Base-by-base conservation (phyloP, 2,113 vertebrate genomes). In the Chaetura pelagica region DNA sequence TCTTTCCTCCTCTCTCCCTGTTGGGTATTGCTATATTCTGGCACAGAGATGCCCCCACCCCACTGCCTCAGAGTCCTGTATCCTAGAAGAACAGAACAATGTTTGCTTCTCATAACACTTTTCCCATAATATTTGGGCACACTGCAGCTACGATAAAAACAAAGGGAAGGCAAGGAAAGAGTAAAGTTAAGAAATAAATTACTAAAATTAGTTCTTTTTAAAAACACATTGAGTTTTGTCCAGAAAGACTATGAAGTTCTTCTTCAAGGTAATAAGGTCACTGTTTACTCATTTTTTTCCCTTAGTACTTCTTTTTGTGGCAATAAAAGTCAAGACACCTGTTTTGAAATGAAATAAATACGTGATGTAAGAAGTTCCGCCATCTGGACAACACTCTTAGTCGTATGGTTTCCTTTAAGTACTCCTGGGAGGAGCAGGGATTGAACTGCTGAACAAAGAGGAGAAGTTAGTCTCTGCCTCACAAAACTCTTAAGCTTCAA, bases 331-430 rank as follows among this genome's bases (percentile, higher is more conserved):
- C 59, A 80, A 72, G 76, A 35, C 9, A 73, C 1, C 19, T 35
- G 5, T 35, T 64, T 68, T 68, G 61, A 80, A 49, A 29, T 44
- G 3, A 12, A 75, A 20, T 35, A 59, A 72, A 29, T 73, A 54
- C 3, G 5, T 51, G 32, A 9, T 22, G n/a, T 32, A 44, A 46
- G 71, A 84, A 80, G 10, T 14, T 32, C 6, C n/a, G 5, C 30
- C 52, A 1, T 71, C 21, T 66, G 40, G 23, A 29, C 0, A 2
- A 27, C 0, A 1, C 30, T 78, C 10, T 54, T 42, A 29, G 35
- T 58, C 13, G 20, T 20, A 15, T 5, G 3, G 38, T 90, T 61
- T 69, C 13, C n/a, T 87, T 66, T 35, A 52, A 8, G 32, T 66
- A 66, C 10, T 66, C 30, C 49, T 49, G 8, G 6, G 19, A 87